phyloP scores from a whole-genome alignment of 2,113 vertebrate species.

The Caloenas nicobarica region DNA sequence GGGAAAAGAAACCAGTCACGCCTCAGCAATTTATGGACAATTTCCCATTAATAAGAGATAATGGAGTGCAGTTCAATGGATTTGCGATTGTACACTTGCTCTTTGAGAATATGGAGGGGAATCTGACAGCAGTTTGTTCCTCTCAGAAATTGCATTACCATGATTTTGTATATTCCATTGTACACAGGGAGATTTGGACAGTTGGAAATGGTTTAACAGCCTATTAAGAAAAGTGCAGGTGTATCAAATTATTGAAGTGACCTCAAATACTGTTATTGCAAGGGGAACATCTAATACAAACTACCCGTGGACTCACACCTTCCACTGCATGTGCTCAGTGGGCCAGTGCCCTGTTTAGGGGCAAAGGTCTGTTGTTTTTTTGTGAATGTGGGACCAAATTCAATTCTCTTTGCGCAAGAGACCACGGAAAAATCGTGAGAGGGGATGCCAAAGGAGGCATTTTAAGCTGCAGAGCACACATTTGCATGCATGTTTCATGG shows the following conservation, averaged over 20 bases:
- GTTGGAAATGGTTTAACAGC: slow-evolving; percentile 1
- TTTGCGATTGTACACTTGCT: slow-evolving; percentile 59
- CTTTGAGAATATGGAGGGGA: slow-evolving; percentile 50
- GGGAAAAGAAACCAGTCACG: slow-evolving; percentile 66
- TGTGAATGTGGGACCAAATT: not conserved
- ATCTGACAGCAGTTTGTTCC: slow-evolving; percentile 58
- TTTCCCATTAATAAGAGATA: slow-evolving; percentile 81
- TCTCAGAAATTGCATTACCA: slow-evolving; percentile 59
- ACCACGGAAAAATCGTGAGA: not conserved
- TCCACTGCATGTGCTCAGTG: not conserved
- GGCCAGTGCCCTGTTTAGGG: accelerated
- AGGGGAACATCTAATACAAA: not conserved
- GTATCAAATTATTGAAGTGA: not conserved
- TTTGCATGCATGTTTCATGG: accelerated
- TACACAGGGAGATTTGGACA: slow-evolving; percentile 32
- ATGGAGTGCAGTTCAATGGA: slow-evolving; percentile 71
- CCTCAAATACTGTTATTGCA: not conserved
- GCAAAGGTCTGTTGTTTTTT: not conserved
- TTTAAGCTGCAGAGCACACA: accelerated
- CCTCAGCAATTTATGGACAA: slow-evolving; percentile 79
- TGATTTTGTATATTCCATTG: slow-evolving; percentile 53
- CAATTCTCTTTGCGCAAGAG: not conserved
- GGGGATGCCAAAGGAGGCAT: accelerated
- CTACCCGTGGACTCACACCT: not conserved
- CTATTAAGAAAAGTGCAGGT: slow-evolving; percentile 7